These are phyloP conservation scores for Rhabdomys pumilio DNA, from an alignment of 2,797 vertebrate genomes.

Conservation along the genomic window DNA sequence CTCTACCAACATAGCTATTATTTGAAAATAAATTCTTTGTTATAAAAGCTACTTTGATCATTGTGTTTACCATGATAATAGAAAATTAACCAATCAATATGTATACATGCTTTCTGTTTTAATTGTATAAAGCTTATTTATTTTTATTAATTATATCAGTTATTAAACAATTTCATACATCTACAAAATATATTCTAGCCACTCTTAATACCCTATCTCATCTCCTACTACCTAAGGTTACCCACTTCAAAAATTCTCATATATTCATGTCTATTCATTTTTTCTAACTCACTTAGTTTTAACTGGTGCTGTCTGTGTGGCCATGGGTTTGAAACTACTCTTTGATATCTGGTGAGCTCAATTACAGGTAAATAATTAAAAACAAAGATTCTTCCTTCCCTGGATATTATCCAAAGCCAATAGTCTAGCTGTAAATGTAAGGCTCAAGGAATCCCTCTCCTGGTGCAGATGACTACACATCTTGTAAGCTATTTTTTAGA, in stretches of 20 bases:
- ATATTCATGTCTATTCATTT: not conserved
- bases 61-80: not conserved
- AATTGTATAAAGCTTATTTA: not conserved
- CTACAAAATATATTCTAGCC: too few species aligned
- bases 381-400: not conserved
- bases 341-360: not conserved
- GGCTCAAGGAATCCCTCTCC: not conserved
- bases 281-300: not conserved
- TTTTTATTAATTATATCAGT: not conserved
- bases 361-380: not conserved
- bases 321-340: not conserved
- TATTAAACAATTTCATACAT: not conserved
- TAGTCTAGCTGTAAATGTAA: not conserved
- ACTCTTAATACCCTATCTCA: too few species aligned
- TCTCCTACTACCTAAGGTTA: not conserved
- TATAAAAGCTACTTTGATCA: not conserved
- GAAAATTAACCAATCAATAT: not conserved
- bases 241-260: not conserved
- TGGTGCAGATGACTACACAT: not conserved
- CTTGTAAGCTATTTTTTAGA: not conserved
- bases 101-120: not conserved
- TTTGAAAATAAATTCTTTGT: not conserved
- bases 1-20: not conserved
- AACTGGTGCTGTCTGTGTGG: not conserved
- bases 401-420: not conserved